A percentile compares a stretch with the other conserved stretches of the same genome.
These are phyloP conservation scores for Tetramorium bicarinatum DNA, from an alignment of 2,888 invertebrate species.

Conservation along the genomic window DNA sequence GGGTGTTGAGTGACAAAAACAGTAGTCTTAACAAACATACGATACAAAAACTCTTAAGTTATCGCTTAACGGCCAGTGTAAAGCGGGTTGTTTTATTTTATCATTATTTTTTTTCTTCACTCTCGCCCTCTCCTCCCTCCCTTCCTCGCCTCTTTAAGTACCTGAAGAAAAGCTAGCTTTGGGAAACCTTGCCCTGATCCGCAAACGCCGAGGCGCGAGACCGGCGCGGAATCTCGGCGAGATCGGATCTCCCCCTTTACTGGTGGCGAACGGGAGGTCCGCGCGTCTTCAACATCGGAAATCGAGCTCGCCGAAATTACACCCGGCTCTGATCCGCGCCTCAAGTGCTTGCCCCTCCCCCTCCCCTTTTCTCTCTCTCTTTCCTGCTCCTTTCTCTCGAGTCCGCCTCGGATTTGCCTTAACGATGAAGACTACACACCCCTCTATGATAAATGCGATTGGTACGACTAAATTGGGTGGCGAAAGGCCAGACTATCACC, in stretches of 20 bases:
- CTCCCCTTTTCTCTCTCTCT: constrained; percentile 3
- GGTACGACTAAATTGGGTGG: constrained; percentile 84
- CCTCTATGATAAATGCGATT: constrained; percentile 84
- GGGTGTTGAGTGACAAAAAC: constrained; percentile 78
- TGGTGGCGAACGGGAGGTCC: not conserved
- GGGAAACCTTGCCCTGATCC: constrained; percentile 78
- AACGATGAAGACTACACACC: constrained; percentile 70
- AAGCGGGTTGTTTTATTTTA: constrained; percentile 75
- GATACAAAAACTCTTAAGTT: constrained; percentile 84
- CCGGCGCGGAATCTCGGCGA: constrained; percentile 16
- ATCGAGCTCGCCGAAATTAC: constrained; percentile 19
- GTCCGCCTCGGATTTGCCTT: constrained; percentile 54
- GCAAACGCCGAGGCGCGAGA: not conserved
- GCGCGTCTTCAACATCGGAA: not conserved
- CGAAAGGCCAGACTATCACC: constrained; percentile 80
- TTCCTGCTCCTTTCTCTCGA: constrained; percentile 55
- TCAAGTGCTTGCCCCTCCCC: not conserved
- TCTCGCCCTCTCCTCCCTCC: not conserved
- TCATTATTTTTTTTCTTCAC: not conserved
- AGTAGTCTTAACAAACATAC: constrained; percentile 85
- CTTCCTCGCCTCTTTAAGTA: constrained; percentile 79
- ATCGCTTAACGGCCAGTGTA: constrained; percentile 81
- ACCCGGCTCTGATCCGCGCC: constrained; percentile 9
- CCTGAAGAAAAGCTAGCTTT: constrained; percentile 81
- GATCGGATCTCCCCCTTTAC: not conserved